Base-by-base conservation (phyloP, 2,797 vertebrate species). In the Siniperca undulata region DNA sequence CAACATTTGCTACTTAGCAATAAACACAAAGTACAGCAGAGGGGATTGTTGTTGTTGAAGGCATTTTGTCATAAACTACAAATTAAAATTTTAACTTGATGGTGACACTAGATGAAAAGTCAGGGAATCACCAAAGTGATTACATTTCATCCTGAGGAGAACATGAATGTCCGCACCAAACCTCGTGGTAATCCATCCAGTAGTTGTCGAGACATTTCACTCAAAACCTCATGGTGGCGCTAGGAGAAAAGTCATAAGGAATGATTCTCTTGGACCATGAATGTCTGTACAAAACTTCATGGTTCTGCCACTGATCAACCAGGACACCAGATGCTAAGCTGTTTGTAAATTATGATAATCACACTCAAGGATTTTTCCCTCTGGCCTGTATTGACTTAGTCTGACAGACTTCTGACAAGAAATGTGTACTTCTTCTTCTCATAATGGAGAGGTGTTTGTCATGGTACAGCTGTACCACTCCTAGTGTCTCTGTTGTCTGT, bases 361-460 rank as follows among this genome's bases (percentile, higher is more conserved):
- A 58, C 50, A 65, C 24, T 27, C 38, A 68, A 65, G 13, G 10
- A 50, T 62, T 61, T 60, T 61, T 40, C 58, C 34, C 30, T 44
- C 42, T 59, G 22, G 34, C 12, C 59, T 76, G 50, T 68, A 70
- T 64, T 80, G 50, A 64, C 48, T 50, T 46, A 60, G 42, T 64
- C 38, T 70, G 56, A 65, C 44, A 66, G 8, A 81, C 53, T 42
- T 73, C 40, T 66, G 64, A 77, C 52, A 70, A 74, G 12, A 70
- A 74, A 70, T 34, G 24, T 74, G 68, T 24, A 46, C 40, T 66
- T 46, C 36, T 27, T 27, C 27, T 30, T 30, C 30, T 3, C 30
- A 30, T 30, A 30, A 30, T 30, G 30, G 30, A 30, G 30, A 30
- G 30, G 30, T 30, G 30, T 30, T 30, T 30, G 30, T 30, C 30